These are phyloP conservation scores for Drosophila varians DNA, from an alignment of 1,140 invertebrate species.

Conservation along the genomic window DNA sequence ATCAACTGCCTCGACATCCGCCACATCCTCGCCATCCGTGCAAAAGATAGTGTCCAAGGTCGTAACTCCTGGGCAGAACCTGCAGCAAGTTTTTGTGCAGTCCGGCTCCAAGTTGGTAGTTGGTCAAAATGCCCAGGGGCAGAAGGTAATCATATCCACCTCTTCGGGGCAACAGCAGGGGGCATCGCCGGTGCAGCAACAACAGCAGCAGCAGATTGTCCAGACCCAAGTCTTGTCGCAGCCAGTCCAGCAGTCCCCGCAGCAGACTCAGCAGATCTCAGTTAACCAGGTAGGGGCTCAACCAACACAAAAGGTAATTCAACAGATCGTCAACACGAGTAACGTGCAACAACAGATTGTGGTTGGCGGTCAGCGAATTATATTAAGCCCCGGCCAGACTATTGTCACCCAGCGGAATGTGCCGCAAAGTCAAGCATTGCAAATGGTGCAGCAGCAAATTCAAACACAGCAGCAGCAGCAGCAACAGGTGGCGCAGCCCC, in stretches of 20 bases:
- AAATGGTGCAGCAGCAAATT: constrained; percentile 81
- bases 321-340: constrained; percentile 82
- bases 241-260: constrained; percentile 51
- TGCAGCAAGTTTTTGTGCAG: constrained; percentile 79
- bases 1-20: neutral
- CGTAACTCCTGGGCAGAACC: constrained; percentile 34
- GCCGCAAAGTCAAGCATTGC: constrained; percentile 69
- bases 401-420: constrained; percentile 78
- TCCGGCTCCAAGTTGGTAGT: constrained; percentile 73
- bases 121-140: constrained; percentile 76
- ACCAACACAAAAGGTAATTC: constrained; percentile 79
- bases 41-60: constrained; percentile 63
- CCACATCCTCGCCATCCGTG: constrained; percentile 34
- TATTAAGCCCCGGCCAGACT: constrained; percentile 80
- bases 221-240: constrained; percentile 56
- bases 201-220: constrained; percentile 47
- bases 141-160: constrained; percentile 76
- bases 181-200: constrained; percentile 50
- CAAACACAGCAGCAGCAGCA: constrained; percentile 67
- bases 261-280: constrained; percentile 64
- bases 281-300: constrained; percentile 55
- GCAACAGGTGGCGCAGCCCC: constrained; percentile 66
- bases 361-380: constrained; percentile 77
- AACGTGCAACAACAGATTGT: constrained; percentile 83
- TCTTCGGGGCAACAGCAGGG: constrained; percentile 44